Evolutionary conservation across 2,888 invertebrate species (phyloP), one percentile per base, ranked within the genome.

Genomic region (Hirtodrosophila trivittata): DNA sequence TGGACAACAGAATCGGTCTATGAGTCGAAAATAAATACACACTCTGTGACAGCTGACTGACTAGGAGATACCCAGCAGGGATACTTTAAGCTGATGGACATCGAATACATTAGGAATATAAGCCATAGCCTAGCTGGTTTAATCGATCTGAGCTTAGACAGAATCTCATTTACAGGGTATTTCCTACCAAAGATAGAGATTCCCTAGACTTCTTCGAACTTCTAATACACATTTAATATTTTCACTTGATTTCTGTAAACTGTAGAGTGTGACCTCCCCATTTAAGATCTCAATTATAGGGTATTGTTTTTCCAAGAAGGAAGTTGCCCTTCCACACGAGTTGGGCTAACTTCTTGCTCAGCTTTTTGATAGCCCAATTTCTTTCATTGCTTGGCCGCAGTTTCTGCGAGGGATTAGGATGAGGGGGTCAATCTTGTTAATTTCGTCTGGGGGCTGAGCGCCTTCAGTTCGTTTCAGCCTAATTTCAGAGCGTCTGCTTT

Each of bases 361-460:
- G 49, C 57, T 56, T 47, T 62, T 67, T 78, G 63, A 84, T 78
- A 74, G 77, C 78, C 78, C 85, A 77, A 78, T 78, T 78, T 80
- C 80, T 71, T 80, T 82, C 80, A 82, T 77, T 82, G 81, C 80
- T 57, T 47, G 41, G 38, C 42, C 43, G 39, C 58, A 58, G 18
- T 26, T 12, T 7, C 38, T 32, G 4, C 28, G 14, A 1, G 33
- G 6, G 13, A 8, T 9, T 4, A 1, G 42, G 66, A 13, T 18
- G 42, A 39, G 82, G 62, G 59, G 74, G 64, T 81, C 82, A 86
- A 75, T 83, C 85, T 84, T 84, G 86, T 83, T 83, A 83, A 83
- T 83, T 81, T 84, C 82, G 62, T 62, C 39, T 65, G 63, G 39
- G 43, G 41, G 42, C 10, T 42, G 16, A n/a, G 5, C 18, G 12